Percentiles rank a stretch among this genome's conserved stretches.
Conservation (phyloP, 2,888 invertebrate species). For the Sinohyriopsis cumingii region DNA sequence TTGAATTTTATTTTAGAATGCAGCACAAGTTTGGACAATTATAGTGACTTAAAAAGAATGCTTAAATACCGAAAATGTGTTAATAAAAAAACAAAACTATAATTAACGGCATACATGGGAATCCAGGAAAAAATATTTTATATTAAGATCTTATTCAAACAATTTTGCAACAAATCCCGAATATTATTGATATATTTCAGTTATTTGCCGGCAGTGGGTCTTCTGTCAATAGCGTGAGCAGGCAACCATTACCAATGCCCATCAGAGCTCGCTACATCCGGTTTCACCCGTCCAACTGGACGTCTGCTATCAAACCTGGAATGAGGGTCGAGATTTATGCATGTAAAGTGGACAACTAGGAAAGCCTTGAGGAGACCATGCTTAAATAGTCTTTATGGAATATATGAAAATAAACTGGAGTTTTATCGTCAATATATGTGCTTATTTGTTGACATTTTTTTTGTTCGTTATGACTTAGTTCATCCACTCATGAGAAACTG, state of each 20-base stretch:
- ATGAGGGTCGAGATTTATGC: slow-evolving; percentile 43
- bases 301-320: slow-evolving; percentile 36
- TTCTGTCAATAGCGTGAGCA: slow-evolving; percentile 18
- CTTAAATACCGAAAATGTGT: too few relatives aligned
- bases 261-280: slow-evolving; percentile 37
- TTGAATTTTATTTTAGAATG: too few relatives aligned
- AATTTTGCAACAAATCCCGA: too few relatives aligned
- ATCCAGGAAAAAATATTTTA: too few relatives aligned
- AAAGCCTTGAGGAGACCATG: too few relatives aligned
- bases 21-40: too few relatives aligned
- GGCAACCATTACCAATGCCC: slow-evolving; percentile 28
- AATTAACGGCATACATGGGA: too few relatives aligned
- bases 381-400: too few relatives aligned
- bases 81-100: too few relatives aligned
- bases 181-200: slow-evolving; percentile 13
- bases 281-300: slow-evolving; percentile 23
- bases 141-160: too few relatives aligned
- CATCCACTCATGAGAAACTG: background rate
- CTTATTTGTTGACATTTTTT: background rate
- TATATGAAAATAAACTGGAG: background rate
- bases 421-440: background rate
- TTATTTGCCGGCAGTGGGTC: slow-evolving; percentile 31
- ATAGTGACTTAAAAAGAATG: too few relatives aligned
- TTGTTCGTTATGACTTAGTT: background rate
- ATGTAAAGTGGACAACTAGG: slow-evolving; percentile 12